Evolutionary conservation across 2,113 vertebrate species (phyloP), one percentile per base, ranked within the genome.

Genomic region (Pimephales promelas): DNA sequence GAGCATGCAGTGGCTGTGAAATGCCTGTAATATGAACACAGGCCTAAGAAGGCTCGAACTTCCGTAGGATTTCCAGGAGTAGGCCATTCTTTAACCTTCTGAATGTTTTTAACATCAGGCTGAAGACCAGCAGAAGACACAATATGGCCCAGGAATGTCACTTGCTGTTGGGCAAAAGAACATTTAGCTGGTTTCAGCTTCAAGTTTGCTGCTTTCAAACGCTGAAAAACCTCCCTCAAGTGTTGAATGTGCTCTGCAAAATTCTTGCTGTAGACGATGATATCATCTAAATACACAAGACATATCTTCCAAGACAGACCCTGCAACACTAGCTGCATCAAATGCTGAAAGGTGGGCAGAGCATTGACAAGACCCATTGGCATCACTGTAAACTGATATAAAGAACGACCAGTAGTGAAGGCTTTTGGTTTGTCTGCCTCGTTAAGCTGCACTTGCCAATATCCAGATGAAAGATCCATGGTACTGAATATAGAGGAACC

Each of bases 321-420:
- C 14, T 52, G 47, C 47, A 52, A 18, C 5, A 7, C 79, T 22
- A 82, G 3, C 20, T 88, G 61, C 84, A 84, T 82, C 3, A 88
- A 62, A 52, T 52, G 49, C 18, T 52, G 16, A 18, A 52, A 52
- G 16, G 57, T 84, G 59, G 40, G 70, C 0, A 70, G 57, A 4
- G 82, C 85, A 73, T 88, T 75, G 13, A 79, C 73, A 24, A 88
- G 22, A 10, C 85, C 85, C 73, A 88, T 83, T 5, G 83, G 76
- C 43, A 71, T 82, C 10, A 83, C 80, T 56, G 56, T 74, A 66
- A 56, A 79, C 9, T 57, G 57, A 24, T 61, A 82, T 24, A 82
- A 43, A 26, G 68, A 45, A 28, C 81, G 68, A 20, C 75, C 83
- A 24, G 62, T 84, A 10, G 49, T 84, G 13, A 84, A 84, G n/a